Percentiles rank a stretch among this genome's conserved stretches.
Conservation (phyloP, 2,797 vertebrate species). For the Liparis tanakae region DNA sequence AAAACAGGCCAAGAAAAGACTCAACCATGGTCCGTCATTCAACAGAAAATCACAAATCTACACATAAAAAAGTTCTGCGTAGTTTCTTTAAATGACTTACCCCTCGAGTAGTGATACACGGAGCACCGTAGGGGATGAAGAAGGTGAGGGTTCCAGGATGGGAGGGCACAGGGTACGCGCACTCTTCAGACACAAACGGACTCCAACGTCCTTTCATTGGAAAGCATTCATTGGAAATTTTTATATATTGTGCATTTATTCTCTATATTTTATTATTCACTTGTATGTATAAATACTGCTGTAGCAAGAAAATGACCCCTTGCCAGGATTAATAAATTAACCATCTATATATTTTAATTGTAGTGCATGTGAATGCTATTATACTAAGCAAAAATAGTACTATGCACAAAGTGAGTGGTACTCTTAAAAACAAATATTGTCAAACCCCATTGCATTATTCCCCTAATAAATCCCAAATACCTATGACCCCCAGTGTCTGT, state of each 20-base stretch:
- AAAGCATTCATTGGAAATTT: background rate
- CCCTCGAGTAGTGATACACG: constrained; percentile 59
- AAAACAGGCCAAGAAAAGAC: background rate
- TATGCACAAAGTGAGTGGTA: background rate
- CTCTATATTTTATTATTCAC: too few relatives aligned
- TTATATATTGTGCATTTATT: too few relatives aligned
- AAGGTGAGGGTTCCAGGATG: constrained; percentile 53
- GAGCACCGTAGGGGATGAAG: constrained; percentile 58
- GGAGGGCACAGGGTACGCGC: constrained; percentile 60
- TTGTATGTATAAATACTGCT: too few relatives aligned
- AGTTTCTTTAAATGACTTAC: constrained; percentile 58
- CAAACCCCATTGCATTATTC: background rate
- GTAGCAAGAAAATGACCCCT: too few relatives aligned
- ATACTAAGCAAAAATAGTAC: background rate
- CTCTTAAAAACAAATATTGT: background rate
- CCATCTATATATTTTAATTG: too few relatives aligned
- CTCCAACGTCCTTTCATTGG: constrained; percentile 70
- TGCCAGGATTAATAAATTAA: too few relatives aligned
- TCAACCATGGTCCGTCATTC: background rate
- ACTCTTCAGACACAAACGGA: constrained; percentile 75
- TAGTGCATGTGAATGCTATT: background rate
- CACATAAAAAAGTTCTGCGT: background rate
- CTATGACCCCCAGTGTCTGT: constrained; percentile 52
- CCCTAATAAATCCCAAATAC: constrained; percentile 43
- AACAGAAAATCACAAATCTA: background rate